Evolutionary conservation across 2,797 vertebrate species (phyloP).

Genomic region (Peromyscus aztecus): DNA sequence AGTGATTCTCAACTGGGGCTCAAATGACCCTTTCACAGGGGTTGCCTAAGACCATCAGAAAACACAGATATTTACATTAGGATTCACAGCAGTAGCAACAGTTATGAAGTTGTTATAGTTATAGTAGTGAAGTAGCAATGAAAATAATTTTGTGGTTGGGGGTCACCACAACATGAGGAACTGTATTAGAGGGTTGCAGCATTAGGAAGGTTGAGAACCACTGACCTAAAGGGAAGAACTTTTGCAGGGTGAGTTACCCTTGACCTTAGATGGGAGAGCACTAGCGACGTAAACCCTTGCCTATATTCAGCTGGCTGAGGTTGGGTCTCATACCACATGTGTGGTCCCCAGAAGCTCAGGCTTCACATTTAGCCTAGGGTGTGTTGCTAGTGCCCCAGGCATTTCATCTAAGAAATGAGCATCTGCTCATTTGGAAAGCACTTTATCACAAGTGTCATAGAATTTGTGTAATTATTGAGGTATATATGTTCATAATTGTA

Average conservation of each 20-base stretch:
- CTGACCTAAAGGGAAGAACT: neutral
- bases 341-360: neutral
- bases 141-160: neutral
- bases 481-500: neutral
- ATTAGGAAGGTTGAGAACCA: neutral
- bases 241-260: neutral
- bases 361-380: conserved; percentile 58
- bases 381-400: neutral
- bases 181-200: neutral
- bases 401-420: conserved; percentile 33
- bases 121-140: neutral
- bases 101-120: neutral
- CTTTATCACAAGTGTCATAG: neutral
- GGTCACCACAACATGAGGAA: neutral
- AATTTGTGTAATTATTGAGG: conserved; percentile 48
- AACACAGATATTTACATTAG: neutral
- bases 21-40: neutral
- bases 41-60: neutral
- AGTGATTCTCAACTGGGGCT: neutral
- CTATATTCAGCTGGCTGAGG: neutral
- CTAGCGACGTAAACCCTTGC: neutral
- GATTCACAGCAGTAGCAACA: neutral
- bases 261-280: neutral
- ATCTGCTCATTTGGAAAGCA: conserved; percentile 45
- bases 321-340: conserved; percentile 17